Evolutionary conservation across 2,797 vertebrate genomes (phyloP).

Genomic region (Thripadectes ignobilis): DNA sequence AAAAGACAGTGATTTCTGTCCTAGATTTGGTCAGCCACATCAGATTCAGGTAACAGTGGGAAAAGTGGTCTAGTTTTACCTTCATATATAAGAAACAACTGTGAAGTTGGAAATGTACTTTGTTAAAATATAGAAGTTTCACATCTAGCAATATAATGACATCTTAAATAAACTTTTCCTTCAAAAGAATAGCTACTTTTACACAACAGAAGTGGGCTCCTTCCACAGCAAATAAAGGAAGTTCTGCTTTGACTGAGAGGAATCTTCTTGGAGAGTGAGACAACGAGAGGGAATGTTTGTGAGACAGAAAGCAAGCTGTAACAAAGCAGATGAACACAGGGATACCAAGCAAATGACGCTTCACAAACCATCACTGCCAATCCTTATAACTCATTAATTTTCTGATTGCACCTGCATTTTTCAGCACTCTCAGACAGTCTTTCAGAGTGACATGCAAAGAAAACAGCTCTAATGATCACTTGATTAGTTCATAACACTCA

Average conservation of each 20-base stretch:
- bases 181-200: conserved; percentile 29
- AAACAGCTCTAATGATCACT: conserved; percentile 67
- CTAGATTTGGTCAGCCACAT: neutral
- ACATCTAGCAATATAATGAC: neutral
- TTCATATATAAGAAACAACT: neutral
- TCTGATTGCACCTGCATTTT: conserved; percentile 64
- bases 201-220: neutral
- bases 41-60: neutral
- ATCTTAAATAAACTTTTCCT: conserved; percentile 1
- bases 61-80: neutral
- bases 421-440: conserved; percentile 52
- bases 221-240: conserved; percentile 34
- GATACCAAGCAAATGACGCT: conserved; percentile 51
- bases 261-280: conserved; percentile 28
- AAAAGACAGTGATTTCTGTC: neutral
- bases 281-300: conserved; percentile 17
- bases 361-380: conserved; percentile 37
- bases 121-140: neutral
- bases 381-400: conserved; percentile 66
- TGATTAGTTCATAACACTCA: conserved; percentile 56
- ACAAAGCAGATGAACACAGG: conserved; percentile 65
- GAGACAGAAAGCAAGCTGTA: conserved; percentile 30
- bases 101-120: neutral
- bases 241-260: conserved; percentile 28
- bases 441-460: conserved; percentile 54